Evolutionary conservation across 2,888 invertebrate genomes (phyloP).

Genomic region (Napeogenes sylphis): DNA sequence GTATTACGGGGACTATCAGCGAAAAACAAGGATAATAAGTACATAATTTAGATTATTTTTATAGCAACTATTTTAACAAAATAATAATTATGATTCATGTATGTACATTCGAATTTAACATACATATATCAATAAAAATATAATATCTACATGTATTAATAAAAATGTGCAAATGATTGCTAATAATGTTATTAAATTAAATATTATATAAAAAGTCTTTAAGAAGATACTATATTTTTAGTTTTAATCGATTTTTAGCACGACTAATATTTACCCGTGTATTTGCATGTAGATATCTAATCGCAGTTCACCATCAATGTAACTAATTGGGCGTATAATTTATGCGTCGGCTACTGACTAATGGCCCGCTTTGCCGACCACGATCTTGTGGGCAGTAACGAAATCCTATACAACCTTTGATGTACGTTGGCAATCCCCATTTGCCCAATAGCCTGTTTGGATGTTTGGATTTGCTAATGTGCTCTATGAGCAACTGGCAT

Average conservation of each 20-base stretch:
- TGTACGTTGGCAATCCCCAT: slow-evolving; percentile 6
- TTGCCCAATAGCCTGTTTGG: background rate
- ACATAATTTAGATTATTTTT: background rate
- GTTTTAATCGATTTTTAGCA: background rate
- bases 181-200: no score
- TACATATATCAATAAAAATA: no score
- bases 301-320: slow-evolving; percentile 62
- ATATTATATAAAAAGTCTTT: no score
- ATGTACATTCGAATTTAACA: no score
- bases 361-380: slow-evolving; percentile 49
- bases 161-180: no score
- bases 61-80: background rate
- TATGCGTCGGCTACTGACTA: slow-evolving; percentile 63
- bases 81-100: no score
- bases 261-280: slow-evolving; percentile 26
- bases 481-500: no score
- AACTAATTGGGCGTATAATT: slow-evolving; percentile 70
- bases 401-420: slow-evolving; percentile 24
- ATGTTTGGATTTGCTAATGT: background rate
- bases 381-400: slow-evolving; percentile 35
- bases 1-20: background rate
- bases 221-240: no score
- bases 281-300: slow-evolving; percentile 51
- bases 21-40: background rate
- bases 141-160: no score